phyloP scores from a whole-genome alignment of 2,113 vertebrate genomes.

The Chascanopsetta lugubris region DNA sequence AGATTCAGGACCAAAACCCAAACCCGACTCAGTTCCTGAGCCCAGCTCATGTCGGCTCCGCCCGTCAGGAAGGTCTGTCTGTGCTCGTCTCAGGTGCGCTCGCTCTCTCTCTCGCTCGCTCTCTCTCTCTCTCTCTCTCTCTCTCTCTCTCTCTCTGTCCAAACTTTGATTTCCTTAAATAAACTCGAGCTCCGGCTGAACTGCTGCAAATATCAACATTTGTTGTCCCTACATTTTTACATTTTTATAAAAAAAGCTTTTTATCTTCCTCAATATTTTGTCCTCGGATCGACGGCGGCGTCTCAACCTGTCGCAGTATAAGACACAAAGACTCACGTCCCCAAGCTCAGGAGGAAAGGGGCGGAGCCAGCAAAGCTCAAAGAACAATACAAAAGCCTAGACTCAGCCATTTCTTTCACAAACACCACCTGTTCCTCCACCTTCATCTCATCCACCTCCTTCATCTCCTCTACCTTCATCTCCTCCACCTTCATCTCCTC shows the following conservation, averaged over 20 bases:
- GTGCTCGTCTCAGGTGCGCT: slow-evolving; percentile 32
- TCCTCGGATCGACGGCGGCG: slow-evolving; percentile 47
- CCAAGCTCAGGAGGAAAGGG: slow-evolving; percentile 56
- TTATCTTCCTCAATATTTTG: slow-evolving; percentile 25
- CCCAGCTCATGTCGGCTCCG: neutral
- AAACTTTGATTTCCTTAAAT: slow-evolving; percentile 42
- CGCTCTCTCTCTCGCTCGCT: slow-evolving; percentile 31
- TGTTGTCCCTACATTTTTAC: slow-evolving; percentile 57
- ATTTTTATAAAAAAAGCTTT: slow-evolving; percentile 44
- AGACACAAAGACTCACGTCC: slow-evolving; percentile 62
- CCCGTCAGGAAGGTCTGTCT: neutral
- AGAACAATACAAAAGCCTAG: slow-evolving; percentile 44
- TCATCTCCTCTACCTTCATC: too few species aligned
- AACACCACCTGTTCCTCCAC: slow-evolving; percentile 3
- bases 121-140: slow-evolving; percentile 7
- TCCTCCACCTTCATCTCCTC: neutral
- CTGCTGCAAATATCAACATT: slow-evolving; percentile 46
- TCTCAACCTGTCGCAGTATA: slow-evolving; percentile 65
- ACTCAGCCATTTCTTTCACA: slow-evolving; percentile 45
- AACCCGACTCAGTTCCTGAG: neutral
- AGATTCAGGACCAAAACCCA: too few species aligned
- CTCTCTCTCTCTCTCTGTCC: slow-evolving; percentile 33
- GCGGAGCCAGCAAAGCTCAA: slow-evolving; percentile 44
- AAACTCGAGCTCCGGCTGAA: slow-evolving; percentile 8
- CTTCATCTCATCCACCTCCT: too few species aligned